phyloP scores from a whole-genome alignment of 1,140 invertebrate genomes.

The Drosophila malerkotliana region DNA sequence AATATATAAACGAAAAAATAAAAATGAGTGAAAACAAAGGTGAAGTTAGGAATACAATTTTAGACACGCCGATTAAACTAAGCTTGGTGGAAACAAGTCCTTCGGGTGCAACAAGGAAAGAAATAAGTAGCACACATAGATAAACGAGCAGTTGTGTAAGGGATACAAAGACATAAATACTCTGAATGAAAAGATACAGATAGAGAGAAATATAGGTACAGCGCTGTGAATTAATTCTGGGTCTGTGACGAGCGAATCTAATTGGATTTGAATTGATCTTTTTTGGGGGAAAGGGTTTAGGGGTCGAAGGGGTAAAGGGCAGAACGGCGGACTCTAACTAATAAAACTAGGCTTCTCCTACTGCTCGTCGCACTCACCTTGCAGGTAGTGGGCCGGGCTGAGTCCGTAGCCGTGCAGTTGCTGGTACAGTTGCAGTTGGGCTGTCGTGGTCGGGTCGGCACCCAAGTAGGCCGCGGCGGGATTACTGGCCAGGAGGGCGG shows the following conservation, averaged over 20 bases:
- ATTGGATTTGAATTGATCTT: slow-evolving; percentile 2
- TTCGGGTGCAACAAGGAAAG: slow-evolving; percentile 39
- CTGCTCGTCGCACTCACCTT: slow-evolving; percentile 82
- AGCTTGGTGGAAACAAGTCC: slow-evolving; percentile 5
- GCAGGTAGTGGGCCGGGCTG: slow-evolving; percentile 89
- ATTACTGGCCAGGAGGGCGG: slow-evolving; percentile 46
- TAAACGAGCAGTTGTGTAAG: slow-evolving; percentile 54
- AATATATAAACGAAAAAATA: too few relatives aligned
- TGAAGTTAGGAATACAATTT: slow-evolving; percentile 34
- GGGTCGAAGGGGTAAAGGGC: neutral
- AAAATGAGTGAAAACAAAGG: slow-evolving; percentile 36
- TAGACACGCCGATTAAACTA: slow-evolving; percentile 7
- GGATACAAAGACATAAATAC: slow-evolving; percentile 27
- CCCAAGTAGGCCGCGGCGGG: slow-evolving; percentile 51
- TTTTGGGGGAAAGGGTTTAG: neutral
- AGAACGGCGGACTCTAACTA: slow-evolving; percentile 8
- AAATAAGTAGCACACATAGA: slow-evolving; percentile 29
- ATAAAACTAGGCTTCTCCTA: slow-evolving; percentile 2
- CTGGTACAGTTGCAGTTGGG: slow-evolving; percentile 89
- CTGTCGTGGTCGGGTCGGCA: slow-evolving; percentile 59
- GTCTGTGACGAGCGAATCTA: slow-evolving; percentile 34
- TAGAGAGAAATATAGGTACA: slow-evolving; percentile 32
- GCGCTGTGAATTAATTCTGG: slow-evolving; percentile 42
- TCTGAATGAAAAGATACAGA: slow-evolving; percentile 31
- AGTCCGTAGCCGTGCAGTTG: slow-evolving; percentile 90